Evolutionary conservation across 2,113 vertebrate species (phyloP), one percentile per base, ranked within the genome.

Genomic region (Rhinolophus ferrumequinum): DNA sequence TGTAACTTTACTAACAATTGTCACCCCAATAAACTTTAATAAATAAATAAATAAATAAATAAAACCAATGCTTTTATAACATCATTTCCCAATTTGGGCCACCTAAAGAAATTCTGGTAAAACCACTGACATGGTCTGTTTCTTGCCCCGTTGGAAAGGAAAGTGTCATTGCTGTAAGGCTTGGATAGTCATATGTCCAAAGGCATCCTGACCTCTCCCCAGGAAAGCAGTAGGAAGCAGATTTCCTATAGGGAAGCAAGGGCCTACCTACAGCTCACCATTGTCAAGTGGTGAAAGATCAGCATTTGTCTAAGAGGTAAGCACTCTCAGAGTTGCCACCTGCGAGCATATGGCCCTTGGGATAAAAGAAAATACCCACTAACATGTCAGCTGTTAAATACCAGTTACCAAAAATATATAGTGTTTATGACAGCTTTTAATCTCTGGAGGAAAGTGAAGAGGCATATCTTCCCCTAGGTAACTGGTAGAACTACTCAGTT

Each of bases 301-400:
- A 95, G 87, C 76, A 88, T 94, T 92, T 84, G 62, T 83, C 47
- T 47, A 82, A 60, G 44, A 84, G 54, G 90, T 86, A 88, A 84
- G 47, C 58, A 82, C 88, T 90, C 52, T 69, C 60, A 75, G 87
- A 96, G 72, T 8, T 28, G 22, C 93, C 95, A 96, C 85, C 67
- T 88, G 86, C 50, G 93, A 94, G 44, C 96, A 95, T 97, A 97
- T 98, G 97, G 69, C 73, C 80, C 76, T 54, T 81, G 87, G 87
- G 54, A 84, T 19, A 69, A 84, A 90, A 93, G 54, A 95, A 95
- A 95, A 88, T 35, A 76, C 58, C 92, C 95, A 94, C 64, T 54
- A 73, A 79, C 66, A 87, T 80, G 79, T 94, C 97, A 96, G 95
- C 58, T 97, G 92, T 92, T 97, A 96, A 97, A 90, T 84, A 76